Evolutionary conservation across 2,113 vertebrate species (phyloP).

Genomic region (Lota lota): DNA sequence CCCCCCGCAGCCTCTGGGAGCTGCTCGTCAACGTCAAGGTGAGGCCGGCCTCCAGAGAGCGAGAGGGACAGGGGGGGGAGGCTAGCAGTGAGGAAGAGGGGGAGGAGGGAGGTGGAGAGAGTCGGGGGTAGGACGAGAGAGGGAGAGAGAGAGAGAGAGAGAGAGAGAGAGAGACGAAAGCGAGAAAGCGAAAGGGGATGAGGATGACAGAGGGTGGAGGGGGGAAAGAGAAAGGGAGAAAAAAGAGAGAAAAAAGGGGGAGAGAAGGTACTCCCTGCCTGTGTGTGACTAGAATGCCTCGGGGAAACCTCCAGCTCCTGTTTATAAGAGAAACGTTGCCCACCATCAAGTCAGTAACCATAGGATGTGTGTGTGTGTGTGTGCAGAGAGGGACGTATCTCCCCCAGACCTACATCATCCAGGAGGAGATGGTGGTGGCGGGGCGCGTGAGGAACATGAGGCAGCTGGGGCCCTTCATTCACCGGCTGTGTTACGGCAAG

Average conservation of each 20-base stretch:
- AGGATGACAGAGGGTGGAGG: too few species aligned
- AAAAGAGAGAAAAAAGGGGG: neutral
- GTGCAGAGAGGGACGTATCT: constrained; percentile 88
- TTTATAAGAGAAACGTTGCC: neutral
- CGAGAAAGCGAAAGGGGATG: too few species aligned
- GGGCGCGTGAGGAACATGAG: constrained; percentile 85
- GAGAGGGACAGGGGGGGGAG: too few species aligned
- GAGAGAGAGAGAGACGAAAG: too few species aligned
- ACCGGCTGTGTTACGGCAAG: constrained; percentile 86
- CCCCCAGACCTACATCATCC: constrained; percentile 91
- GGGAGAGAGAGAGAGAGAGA: too few species aligned
- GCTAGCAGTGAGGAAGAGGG: neutral
- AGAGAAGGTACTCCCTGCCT: neutral
- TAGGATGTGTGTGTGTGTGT: neutral
- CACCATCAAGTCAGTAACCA: neutral
- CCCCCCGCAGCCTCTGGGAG: constrained; percentile 90
- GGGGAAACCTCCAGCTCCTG: too few species aligned
- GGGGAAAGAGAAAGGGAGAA: too few species aligned
- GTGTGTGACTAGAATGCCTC: neutral
- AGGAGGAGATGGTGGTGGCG: constrained; percentile 90
- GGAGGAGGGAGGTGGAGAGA: neutral
- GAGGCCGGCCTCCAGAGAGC: constrained; percentile 23
- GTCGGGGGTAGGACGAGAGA: too few species aligned
- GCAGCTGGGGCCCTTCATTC: constrained; percentile 89
- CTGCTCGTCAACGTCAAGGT: constrained; percentile 91